These are phyloP conservation scores for Apteryx mantelli DNA, from an alignment of 2,113 vertebrate species.

Conservation along the genomic window DNA sequence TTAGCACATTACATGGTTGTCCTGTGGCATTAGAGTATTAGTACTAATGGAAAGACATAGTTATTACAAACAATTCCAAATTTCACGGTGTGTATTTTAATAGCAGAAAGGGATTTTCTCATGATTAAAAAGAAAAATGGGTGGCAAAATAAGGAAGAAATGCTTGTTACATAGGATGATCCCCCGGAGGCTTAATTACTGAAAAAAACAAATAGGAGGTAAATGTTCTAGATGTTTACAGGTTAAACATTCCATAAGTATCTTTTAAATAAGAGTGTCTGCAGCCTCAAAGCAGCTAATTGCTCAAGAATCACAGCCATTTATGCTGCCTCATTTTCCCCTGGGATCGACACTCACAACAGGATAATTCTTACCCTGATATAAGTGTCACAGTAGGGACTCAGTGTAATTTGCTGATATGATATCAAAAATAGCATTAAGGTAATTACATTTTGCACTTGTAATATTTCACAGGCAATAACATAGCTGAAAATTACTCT, in stretches of 20 bases:
- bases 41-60: constrained; percentile 50
- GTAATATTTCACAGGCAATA: constrained; percentile 76
- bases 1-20: neutral
- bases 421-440: constrained; percentile 86
- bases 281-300: constrained; percentile 69
- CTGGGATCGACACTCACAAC: constrained; percentile 65
- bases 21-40: constrained; percentile 66
- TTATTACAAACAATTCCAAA: constrained; percentile 62
- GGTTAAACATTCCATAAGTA: constrained; percentile 73
- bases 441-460: constrained; percentile 80
- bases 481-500: constrained; percentile 67
- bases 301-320: constrained; percentile 62
- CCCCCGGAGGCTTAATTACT: constrained; percentile 64
- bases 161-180: constrained; percentile 56
- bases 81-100: constrained; percentile 72
- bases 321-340: constrained; percentile 71
- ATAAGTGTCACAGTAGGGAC: constrained; percentile 76
- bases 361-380: constrained; percentile 78
- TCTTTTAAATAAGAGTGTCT: constrained; percentile 56
- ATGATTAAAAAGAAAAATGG: constrained; percentile 73
- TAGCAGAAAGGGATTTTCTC: constrained; percentile 71
- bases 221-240: constrained; percentile 69
- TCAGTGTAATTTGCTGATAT: constrained; percentile 82
- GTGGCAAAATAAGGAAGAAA: constrained; percentile 51
- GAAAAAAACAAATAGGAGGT: constrained; percentile 70